These are phyloP conservation scores for Drosophila barbarae DNA, from an alignment of 2,888 invertebrate species.

Conservation along the genomic window DNA sequence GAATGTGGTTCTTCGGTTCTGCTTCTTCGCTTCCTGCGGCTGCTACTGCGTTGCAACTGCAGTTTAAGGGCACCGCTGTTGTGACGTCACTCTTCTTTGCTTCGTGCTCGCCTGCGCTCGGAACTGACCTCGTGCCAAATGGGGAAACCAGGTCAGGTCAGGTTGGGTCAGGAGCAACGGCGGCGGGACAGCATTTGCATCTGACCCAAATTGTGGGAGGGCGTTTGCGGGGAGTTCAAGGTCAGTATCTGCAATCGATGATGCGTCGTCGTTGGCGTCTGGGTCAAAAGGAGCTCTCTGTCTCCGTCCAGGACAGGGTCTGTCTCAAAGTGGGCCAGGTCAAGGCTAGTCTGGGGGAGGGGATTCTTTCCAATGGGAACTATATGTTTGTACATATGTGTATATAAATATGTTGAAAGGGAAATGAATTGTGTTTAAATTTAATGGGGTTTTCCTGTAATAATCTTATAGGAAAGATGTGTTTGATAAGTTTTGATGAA, in stretches of 20 bases:
- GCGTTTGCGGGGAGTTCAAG: slow-evolving; percentile 34
- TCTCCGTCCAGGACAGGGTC: slow-evolving; percentile 8
- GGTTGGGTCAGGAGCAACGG: slow-evolving; percentile 29
- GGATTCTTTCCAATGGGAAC: not conserved
- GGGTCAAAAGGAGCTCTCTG: slow-evolving; percentile 14
- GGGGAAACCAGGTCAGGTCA: slow-evolving; percentile 43
- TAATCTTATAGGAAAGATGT: not conserved
- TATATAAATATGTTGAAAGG: not conserved
- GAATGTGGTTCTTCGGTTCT: slow-evolving; percentile 1
- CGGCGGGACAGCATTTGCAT: slow-evolving; percentile 35
- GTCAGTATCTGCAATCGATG: slow-evolving; percentile 31
- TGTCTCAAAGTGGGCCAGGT: slow-evolving; percentile 12
- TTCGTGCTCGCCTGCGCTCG: slow-evolving; percentile 30
- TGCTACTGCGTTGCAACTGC: slow-evolving; percentile 14
- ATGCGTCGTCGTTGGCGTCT: slow-evolving; percentile 20
- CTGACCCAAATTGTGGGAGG: slow-evolving; percentile 36
- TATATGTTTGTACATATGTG: not conserved
- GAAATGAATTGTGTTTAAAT: not conserved
- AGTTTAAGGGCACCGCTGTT: slow-evolving; percentile 12
- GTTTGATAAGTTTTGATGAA: not conserved
- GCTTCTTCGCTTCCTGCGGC: slow-evolving; percentile 14
- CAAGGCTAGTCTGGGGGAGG: slow-evolving; percentile 16
- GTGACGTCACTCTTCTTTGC: slow-evolving; percentile 33
- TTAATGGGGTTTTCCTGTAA: not conserved
- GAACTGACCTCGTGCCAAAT: slow-evolving; percentile 43